Conservation (phyloP, 1,140 invertebrate species). For the Atta colombica region DNA sequence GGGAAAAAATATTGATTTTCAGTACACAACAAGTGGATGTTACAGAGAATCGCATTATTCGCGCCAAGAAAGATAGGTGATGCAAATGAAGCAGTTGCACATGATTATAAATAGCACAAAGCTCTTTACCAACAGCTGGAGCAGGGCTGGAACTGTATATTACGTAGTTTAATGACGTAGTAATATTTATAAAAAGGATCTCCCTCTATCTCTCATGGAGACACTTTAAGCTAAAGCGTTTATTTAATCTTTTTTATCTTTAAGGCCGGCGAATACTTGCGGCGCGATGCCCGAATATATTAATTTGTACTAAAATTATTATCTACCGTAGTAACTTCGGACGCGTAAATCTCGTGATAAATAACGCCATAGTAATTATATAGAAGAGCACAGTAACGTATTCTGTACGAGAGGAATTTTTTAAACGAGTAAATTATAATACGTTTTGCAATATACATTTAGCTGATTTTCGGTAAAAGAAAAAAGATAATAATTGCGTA, state of each 20-base stretch:
- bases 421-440: constrained; percentile 37
- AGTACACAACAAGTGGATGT: constrained; percentile 67
- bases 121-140: constrained; percentile 78
- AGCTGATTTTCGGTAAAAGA: constrained; percentile 1
- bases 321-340: constrained; percentile 70
- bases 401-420: constrained; percentile 27
- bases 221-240: constrained; percentile 70
- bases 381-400: constrained; percentile 72
- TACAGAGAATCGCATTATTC: constrained; percentile 80
- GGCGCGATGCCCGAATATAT: constrained; percentile 66
- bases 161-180: constrained; percentile 76
- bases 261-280: constrained; percentile 68
- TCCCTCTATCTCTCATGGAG: constrained; percentile 67
- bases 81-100: constrained; percentile 81
- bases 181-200: constrained; percentile 74
- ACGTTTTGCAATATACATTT: constrained; percentile 34
- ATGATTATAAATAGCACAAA: constrained; percentile 86
- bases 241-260: constrained; percentile 75
- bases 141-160: constrained; percentile 82
- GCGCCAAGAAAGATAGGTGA: constrained; percentile 79
- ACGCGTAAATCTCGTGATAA: constrained; percentile 76
- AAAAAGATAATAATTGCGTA: not conserved
- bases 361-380: constrained; percentile 76
- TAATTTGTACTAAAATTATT: constrained; percentile 80
- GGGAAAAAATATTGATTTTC: constrained; percentile 20